These are phyloP conservation scores for Eptesicus fuscus DNA, from an alignment of 2,113 vertebrate genomes.

Conservation along the genomic window DNA sequence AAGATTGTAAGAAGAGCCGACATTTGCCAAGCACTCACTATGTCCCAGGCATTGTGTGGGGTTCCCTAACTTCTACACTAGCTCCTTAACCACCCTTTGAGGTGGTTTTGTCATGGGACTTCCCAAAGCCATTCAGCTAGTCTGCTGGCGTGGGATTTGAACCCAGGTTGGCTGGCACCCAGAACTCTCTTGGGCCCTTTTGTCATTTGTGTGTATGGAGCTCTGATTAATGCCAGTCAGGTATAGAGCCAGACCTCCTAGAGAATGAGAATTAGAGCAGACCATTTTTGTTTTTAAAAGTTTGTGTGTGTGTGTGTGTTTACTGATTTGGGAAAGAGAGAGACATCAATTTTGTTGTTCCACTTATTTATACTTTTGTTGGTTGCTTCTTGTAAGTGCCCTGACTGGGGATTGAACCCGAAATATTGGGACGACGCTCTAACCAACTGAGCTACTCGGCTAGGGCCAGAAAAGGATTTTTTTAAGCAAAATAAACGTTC, in stretches of 20 bases:
- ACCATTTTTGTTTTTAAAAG: neutral
- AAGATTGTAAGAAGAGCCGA: neutral
- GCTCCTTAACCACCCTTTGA: neutral
- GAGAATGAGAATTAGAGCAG: neutral
- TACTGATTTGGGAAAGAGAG: neutral
- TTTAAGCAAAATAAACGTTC: neutral
- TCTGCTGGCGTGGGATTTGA: neutral
- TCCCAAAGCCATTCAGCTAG: neutral
- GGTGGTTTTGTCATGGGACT: neutral
- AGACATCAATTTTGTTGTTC: neutral
- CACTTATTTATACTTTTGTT: neutral
- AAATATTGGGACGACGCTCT: neutral
- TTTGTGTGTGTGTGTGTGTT: neutral
- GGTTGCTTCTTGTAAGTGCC: neutral
- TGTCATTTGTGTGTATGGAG: neutral
- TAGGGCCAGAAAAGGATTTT: neutral
- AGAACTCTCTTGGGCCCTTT: neutral
- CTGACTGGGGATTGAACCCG: neutral
- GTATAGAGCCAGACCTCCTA: neutral
- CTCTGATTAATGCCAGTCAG: neutral
- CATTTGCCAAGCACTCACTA: neutral
- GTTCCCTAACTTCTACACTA: neutral
- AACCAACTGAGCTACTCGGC: neutral
- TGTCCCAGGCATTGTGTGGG: neutral
- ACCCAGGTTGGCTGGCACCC: neutral